Base-by-base conservation (phyloP, 2,113 vertebrate genomes). In the Apaloderma vittatum region DNA sequence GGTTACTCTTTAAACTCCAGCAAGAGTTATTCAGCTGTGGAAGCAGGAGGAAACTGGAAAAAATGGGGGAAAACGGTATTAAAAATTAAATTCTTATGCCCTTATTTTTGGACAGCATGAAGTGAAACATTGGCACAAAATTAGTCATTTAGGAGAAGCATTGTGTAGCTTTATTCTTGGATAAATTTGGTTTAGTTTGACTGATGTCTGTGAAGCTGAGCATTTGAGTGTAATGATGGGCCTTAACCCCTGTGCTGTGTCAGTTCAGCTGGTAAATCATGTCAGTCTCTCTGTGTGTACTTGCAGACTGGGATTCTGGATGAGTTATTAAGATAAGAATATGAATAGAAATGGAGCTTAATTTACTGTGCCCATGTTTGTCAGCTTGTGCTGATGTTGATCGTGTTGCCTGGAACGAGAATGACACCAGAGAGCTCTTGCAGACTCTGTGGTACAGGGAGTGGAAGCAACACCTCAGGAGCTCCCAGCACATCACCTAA, bases 361-460 rank as follows among this genome's bases (percentile, higher is more conserved):
- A 37, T 87, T 85, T 85, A 10, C 59, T 65, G 61, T 75, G 48
- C 15, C 78, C 40, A 13, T 55, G 26, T 82, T 74, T 30, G 32
- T 72, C 24, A 3, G 2, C 1, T 43, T 62, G 22, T 61, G n/a
- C 27, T 0, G 0, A 27, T 88, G 24, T 70, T 75, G 63, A 12
- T 51, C 0, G 0, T 3, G 3, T 74, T 15, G 34, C 27, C 23
- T 77, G 68, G 27, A 70, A 40, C 15, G 36, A 26, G 40, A 34
- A 21, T n/a, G 65, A 29, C 11, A 12, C 40, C 51, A 18, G 9
- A 18, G 9, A 62, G 15, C 21, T 87, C 21, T n/a, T 46, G 27
- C 7, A 83, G 21, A 22, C 5, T 59, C 55, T 32, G 11, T 61
- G 49, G 20, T 17, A 17, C 51, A 17, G 17, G 37, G 14, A 71